Evolutionary conservation across 2,797 vertebrate species (phyloP).

Genomic region (Hylomyscus alleni): DNA sequence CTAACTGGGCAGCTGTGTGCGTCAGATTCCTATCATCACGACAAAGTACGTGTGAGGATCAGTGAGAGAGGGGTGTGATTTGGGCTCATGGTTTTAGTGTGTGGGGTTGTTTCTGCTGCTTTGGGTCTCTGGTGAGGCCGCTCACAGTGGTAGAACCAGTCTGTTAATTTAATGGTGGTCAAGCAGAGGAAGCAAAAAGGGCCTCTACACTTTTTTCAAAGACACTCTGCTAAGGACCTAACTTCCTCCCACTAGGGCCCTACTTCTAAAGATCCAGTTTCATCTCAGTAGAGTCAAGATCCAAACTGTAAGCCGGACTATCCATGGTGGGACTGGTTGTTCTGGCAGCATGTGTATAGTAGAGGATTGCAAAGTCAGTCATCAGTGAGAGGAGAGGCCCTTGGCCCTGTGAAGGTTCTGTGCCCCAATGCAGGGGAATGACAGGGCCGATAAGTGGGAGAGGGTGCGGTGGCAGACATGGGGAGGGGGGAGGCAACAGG

Average conservation of each 20-base stretch:
- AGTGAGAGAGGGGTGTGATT: neutral
- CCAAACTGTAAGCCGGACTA: neutral
- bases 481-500: too few species aligned
- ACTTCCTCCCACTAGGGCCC: neutral
- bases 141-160: neutral
- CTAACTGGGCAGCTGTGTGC: neutral
- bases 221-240: neutral
- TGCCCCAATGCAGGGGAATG: too few species aligned
- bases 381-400: too few species aligned
- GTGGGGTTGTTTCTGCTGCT: neutral
- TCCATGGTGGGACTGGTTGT: too few species aligned
- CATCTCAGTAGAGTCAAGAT: neutral
- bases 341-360: too few species aligned
- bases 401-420: too few species aligned
- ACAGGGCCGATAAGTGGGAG: too few species aligned
- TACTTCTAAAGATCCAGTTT: neutral
- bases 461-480: too few species aligned
- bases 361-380: too few species aligned
- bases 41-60: neutral
- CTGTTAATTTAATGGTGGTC: neutral
- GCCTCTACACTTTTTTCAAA: neutral
- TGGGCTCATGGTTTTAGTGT: neutral
- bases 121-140: neutral
- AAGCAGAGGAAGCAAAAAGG: neutral
- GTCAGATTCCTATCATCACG: neutral